phyloP scores from a whole-genome alignment of 2,888 invertebrate species.

The Teinopalpus imperialis region DNA sequence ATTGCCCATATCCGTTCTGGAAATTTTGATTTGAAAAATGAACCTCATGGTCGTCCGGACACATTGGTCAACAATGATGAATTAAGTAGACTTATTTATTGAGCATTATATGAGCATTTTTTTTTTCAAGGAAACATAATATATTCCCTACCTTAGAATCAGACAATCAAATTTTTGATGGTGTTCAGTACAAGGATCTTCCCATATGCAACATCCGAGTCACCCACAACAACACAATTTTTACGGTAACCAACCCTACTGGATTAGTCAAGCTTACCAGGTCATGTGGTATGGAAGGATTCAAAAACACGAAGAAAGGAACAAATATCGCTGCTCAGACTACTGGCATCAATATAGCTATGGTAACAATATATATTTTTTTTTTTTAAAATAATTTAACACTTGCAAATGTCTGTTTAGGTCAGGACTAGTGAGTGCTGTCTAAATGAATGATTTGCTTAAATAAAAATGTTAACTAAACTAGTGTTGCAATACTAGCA shows the following conservation, averaged over 20 bases:
- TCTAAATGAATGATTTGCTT: no score
- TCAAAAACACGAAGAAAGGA: slow-evolving; percentile 96
- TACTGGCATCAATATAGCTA: slow-evolving; percentile 90
- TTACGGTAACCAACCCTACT: slow-evolving; percentile 86
- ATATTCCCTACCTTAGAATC: slow-evolving; percentile 89
- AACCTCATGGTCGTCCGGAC: no score
- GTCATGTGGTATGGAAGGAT: slow-evolving; percentile 95
- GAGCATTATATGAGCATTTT: no score
- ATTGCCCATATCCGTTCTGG: no score
- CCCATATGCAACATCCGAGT: slow-evolving; percentile 92
- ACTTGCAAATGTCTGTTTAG: no score
- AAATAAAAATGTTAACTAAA: no score
- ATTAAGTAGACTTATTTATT: neutral
- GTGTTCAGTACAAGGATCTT: slow-evolving; percentile 88
- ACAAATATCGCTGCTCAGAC: slow-evolving; percentile 98
- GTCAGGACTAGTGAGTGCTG: no score
- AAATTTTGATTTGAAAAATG: no score
- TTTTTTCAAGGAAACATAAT: slow-evolving; percentile 82
- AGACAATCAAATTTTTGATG: slow-evolving; percentile 87
- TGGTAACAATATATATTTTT: no score
- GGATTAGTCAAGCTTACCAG: slow-evolving; percentile 84
- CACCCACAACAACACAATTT: slow-evolving; percentile 93
- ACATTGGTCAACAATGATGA: no score
- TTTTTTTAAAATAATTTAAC: no score
- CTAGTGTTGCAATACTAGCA: no score